These are phyloP conservation scores for Danaus chrysippus DNA, from an alignment of 2,888 invertebrate genomes.

Conservation along the genomic window DNA sequence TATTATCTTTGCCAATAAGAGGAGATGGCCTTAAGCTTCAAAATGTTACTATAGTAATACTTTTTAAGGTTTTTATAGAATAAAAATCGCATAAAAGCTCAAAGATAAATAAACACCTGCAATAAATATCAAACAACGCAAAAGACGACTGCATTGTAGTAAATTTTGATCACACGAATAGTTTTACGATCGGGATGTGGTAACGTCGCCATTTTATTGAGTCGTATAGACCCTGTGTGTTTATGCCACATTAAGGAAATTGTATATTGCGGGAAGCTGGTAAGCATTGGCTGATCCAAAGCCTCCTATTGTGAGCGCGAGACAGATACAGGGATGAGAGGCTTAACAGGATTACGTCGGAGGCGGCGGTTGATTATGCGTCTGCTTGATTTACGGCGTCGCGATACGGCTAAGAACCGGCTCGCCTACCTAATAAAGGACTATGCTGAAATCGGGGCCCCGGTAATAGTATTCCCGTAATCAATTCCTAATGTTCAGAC, in stretches of 20 bases:
- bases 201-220: slow-evolving; percentile 54
- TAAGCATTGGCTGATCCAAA: slow-evolving; percentile 46
- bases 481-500: slow-evolving; percentile 53
- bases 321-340: slow-evolving; percentile 65
- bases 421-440: slow-evolving; percentile 61
- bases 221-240: slow-evolving; percentile 48
- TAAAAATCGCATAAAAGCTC: slow-evolving; percentile 7
- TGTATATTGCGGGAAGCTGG: slow-evolving; percentile 41
- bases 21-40: too few relatives aligned
- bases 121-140: slow-evolving; percentile 32
- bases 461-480: slow-evolving; percentile 53
- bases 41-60: too few relatives aligned
- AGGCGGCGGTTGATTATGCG: slow-evolving; percentile 70
- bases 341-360: slow-evolving; percentile 69
- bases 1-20: too few relatives aligned
- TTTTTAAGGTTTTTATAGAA: too few relatives aligned
- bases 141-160: slow-evolving; percentile 46
- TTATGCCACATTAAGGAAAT: slow-evolving; percentile 43
- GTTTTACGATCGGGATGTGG: slow-evolving; percentile 52
- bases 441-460: slow-evolving; percentile 59
- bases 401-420: slow-evolving; percentile 57
- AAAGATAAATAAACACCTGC: slow-evolving; percentile 21
- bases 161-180: slow-evolving; percentile 52
- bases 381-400: slow-evolving; percentile 74
- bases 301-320: slow-evolving; percentile 63